Conservation (phyloP, 2,113 vertebrate species). For the Melanotaenia duboulayi region DNA sequence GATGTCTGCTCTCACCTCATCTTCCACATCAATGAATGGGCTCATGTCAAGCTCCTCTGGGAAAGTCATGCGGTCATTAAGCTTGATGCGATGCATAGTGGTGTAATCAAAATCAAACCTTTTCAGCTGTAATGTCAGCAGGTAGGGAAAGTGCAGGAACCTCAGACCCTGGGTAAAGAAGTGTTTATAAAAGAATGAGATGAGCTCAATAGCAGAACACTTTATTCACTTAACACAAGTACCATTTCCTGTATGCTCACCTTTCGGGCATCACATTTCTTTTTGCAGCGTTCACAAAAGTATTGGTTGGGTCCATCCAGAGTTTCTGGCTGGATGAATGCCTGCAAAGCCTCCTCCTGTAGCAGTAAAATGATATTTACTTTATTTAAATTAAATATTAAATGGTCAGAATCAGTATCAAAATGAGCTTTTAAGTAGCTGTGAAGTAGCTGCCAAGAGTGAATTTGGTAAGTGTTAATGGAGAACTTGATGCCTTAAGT, state of each 20-base stretch:
- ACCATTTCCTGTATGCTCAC: conserved; percentile 75
- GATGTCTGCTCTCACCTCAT: conserved; percentile 87
- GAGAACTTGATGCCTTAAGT: background rate
- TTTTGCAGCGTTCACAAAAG: conserved; percentile 98
- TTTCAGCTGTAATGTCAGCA: conserved; percentile 96
- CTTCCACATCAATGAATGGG: conserved; percentile 96
- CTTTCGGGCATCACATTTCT: conserved; percentile 99
- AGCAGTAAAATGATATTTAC: conserved; percentile 10
- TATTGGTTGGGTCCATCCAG: conserved; percentile 98
- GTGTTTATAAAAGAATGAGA: conserved; percentile 7
- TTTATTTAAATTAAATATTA: conserved; percentile 2
- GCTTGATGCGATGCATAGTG: conserved; percentile 99
- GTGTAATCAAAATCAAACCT: conserved; percentile 99
- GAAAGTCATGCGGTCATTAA: conserved; percentile 99
- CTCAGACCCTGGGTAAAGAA: conserved; percentile 88
- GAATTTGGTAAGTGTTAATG: background rate
- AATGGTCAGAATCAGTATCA: background rate
- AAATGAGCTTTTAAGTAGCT: conserved; percentile 2
- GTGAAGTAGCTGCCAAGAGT: background rate
- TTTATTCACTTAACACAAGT: conserved; percentile 5
- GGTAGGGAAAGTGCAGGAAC: conserved; percentile 97
- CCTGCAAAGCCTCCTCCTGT: conserved; percentile 98
- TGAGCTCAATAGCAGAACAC: background rate
- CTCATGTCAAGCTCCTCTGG: conserved; percentile 98
- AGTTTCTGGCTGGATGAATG: conserved; percentile 98